Evolutionary conservation across 2,113 vertebrate species (phyloP).

Genomic region (Orientallactaga bullata): DNA sequence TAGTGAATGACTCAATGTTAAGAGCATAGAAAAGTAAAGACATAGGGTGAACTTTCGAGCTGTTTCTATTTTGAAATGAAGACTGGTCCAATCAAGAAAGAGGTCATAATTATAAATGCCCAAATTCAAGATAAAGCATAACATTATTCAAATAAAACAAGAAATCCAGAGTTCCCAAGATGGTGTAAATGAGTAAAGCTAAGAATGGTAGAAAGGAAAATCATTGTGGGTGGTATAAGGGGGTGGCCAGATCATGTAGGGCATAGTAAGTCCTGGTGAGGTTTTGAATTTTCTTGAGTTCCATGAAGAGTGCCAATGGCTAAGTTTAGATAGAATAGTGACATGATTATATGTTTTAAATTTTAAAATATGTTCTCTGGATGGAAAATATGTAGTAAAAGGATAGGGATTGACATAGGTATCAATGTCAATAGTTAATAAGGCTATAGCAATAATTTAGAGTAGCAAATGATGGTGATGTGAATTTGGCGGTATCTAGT

Average conservation of each 20-base stretch:
- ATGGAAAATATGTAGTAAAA: background rate
- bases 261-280: background rate
- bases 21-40: background rate
- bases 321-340: background rate
- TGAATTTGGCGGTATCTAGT: background rate
- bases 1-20: background rate
- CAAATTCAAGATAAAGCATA: background rate
- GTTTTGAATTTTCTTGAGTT: background rate
- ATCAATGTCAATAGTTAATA: background rate
- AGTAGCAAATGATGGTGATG: background rate
- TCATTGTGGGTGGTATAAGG: background rate
- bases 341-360: conserved; percentile 19
- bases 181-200: background rate
- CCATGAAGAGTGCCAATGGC: background rate
- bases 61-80: background rate
- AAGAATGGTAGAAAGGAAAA: background rate
- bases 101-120: background rate
- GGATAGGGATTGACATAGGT: background rate
- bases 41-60: background rate
- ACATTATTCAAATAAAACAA: background rate
- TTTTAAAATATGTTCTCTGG: background rate
- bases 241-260: background rate
- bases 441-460: background rate
- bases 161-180: background rate
- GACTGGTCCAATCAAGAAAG: background rate